Evolutionary conservation across 2,888 invertebrate species (phyloP), one percentile per base, ranked within the genome.

Genomic region (Eilema caniola): DNA sequence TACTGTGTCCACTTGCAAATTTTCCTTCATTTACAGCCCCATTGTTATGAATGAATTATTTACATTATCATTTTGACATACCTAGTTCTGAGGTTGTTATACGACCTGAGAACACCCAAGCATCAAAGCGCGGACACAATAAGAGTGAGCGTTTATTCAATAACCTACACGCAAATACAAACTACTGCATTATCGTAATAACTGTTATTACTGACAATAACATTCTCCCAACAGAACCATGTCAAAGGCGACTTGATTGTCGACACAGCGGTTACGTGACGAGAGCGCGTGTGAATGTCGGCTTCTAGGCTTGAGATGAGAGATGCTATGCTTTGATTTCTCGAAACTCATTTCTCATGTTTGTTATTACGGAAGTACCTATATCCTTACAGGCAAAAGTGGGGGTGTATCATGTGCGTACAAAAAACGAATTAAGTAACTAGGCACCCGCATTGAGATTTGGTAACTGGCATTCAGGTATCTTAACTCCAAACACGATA

Each of bases 161-260:
- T 53, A 53, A 53, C 53, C n/a, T 2, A n/a, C 53, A 47, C 25
- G 56, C 65, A 66, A 57, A 66, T 33, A 37, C 31, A 65, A 57
- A 31, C 56, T 24, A 23, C 56, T 11, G n/a, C 31, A 57, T 66
- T 66, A 66, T 33, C 33, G 31, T 66, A 60, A 66, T n/a, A 60
- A 59, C 65, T 59, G 24, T 59, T 7, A 66, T 60, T 60, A 59
- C 59, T 20, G 60, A 59, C 41, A 60, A 60, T 60, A 28, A 25
- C 20, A 60, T 60, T 66, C 37, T 60, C 57, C 37, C 25, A 25
- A 41, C 66, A 41, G 1, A 66, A 60, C 25, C 56, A 37, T 66
- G 59, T 60, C 59, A 66, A 66, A 66, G 66, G 57, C 66, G 57
- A 66, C 53, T 20, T 10, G 53, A 53, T 53, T 53, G 53, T 53